Base-by-base conservation (phyloP, 2,888 invertebrate genomes). In the Neoascia interrupta region DNA sequence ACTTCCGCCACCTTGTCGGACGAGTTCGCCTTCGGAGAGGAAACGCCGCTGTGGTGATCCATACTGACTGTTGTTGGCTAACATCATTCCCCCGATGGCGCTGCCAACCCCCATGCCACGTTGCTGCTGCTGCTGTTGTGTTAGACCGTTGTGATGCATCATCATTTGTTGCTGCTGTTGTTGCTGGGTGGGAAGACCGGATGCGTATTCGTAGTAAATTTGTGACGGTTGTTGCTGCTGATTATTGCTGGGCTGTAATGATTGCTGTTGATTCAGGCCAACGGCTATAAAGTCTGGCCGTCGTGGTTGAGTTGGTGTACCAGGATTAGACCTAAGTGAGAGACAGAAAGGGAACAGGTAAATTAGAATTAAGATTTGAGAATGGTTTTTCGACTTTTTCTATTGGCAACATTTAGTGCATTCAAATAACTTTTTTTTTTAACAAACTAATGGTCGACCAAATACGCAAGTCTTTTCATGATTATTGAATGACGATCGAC, bases 221-320 rank as follows among this genome's bases (percentile, higher is more conserved):
- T 84, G 88, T 82, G 83, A 85, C 81, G 84, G 82, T 83, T 84
- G 82, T 76, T 85, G 83, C 82, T 84, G 86, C 75, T 84, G 84
- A 41, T 75, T 86, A 74, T 51, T 85, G 36, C 84, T 87, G 11
- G 85, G 83, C 81, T 84, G 81, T 82, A 64, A 84, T 66, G 86
- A 84, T 83, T 84, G 83, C 82, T 81, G 84, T 81, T 84, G 89
- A 87, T 87, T 86, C 84, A 83, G 84, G 81, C 86, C 87, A 34
- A 95, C 94, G 84, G 94, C 93, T 88, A 96, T 95, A 90, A 96
- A 96, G 90, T 96, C 96, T 70, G 96, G 96, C 83, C 96, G 92
- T 86, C 95, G 92, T 84, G 95, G 94, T 91, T 95, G 95, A 85
- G 96, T 96, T 85, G 96, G 96, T 86, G 96, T 96, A 88, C 96